Conservation (phyloP, 2,888 invertebrate genomes). For the Agonum fuliginosum region DNA sequence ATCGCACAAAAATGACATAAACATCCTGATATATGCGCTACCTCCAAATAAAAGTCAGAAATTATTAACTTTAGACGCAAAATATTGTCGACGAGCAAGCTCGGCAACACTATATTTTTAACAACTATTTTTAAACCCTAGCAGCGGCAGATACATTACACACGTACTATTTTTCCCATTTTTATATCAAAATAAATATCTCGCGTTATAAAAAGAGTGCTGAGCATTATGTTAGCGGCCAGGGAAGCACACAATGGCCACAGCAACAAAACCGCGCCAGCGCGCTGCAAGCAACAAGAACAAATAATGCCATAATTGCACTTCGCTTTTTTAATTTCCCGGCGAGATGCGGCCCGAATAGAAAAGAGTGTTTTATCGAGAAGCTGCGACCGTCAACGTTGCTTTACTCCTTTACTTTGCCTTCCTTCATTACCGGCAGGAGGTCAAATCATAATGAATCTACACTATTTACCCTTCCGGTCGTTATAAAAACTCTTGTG, state of each 20-base stretch:
- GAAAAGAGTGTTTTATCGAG: conserved; percentile 47
- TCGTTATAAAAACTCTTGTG: neutral
- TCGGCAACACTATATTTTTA: conserved; percentile 45
- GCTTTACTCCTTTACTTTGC: neutral
- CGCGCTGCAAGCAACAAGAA: conserved; percentile 39
- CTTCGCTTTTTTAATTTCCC: conserved; percentile 49
- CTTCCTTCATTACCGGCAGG: neutral
- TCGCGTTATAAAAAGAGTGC: conserved; percentile 18
- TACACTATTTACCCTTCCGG: conserved; percentile 26
- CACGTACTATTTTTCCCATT: conserved; percentile 42
- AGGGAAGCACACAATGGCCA: conserved; percentile 19
- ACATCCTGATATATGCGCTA: conserved; percentile 39
- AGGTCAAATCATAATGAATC: conserved; percentile 18
- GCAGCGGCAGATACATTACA: conserved; percentile 44
- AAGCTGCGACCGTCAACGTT: conserved; percentile 33
- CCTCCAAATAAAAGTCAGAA: conserved; percentile 48
- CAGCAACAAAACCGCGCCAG: too few relatives aligned
- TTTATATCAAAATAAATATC: conserved; percentile 50
- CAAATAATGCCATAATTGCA: conserved; percentile 50
- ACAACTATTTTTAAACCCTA: conserved; percentile 52
- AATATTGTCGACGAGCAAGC: conserved; percentile 32
- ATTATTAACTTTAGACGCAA: conserved; percentile 48
- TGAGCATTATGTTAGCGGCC: conserved; percentile 34
- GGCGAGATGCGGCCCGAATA: conserved; percentile 38
- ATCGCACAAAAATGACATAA: conserved; percentile 28